Conservation (phyloP, 2,888 invertebrate genomes). For the Dryadula phaetusa region DNA sequence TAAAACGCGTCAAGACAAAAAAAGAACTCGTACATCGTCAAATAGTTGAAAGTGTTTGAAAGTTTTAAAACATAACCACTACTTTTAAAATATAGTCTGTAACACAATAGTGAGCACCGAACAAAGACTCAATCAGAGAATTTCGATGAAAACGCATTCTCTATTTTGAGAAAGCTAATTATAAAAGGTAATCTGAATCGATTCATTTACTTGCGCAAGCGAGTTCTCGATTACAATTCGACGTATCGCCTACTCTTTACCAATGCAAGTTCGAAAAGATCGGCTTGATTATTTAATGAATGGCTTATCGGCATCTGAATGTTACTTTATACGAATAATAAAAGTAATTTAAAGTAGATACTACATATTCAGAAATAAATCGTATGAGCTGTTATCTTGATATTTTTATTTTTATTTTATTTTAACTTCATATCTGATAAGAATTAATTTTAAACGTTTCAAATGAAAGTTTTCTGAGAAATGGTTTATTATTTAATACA, state of each 20-base stretch:
- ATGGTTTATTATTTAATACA: conserved; percentile 8
- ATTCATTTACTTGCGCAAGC: conserved; percentile 76
- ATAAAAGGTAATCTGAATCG: conserved; percentile 73
- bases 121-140: conserved; percentile 59
- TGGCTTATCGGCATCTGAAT: conserved; percentile 53
- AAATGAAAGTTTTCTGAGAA: not conserved
- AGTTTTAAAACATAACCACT: conserved; percentile 26
- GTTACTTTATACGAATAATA: conserved; percentile 43
- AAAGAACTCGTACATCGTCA: not conserved
- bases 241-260: conserved; percentile 61
- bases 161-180: conserved; percentile 72
- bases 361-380: conserved; percentile 33
- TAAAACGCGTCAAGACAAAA: not conserved
- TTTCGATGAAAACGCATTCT: conserved; percentile 63
- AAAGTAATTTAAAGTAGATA: conserved; percentile 39
- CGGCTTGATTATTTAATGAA: conserved; percentile 54
- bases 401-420: conserved; percentile 21
- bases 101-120: conserved; percentile 56
- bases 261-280: conserved; percentile 48
- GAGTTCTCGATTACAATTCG: conserved; percentile 71
- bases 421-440: conserved; percentile 45
- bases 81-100: conserved; percentile 46
- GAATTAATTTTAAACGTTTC: conserved; percentile 48
- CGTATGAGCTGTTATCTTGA: conserved; percentile 34
- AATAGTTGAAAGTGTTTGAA: conserved; percentile 16